Evolutionary conservation across 2,113 vertebrate genomes (phyloP).

Genomic region (Regulus satrapa): DNA sequence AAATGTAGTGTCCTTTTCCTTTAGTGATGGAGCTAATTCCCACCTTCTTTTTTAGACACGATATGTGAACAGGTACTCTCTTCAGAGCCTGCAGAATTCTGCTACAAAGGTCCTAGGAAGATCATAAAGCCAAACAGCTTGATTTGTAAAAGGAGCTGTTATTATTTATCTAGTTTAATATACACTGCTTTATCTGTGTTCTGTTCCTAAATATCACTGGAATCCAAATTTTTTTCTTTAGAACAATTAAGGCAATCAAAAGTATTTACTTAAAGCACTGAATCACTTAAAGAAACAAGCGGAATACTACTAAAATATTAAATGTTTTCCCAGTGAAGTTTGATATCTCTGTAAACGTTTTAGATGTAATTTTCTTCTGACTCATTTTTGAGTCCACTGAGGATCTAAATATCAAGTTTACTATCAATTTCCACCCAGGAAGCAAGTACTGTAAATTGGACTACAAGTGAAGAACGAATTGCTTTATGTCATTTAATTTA

Average conservation of each 20-base stretch:
- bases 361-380: not conserved
- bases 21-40: not conserved
- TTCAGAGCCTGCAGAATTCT: not conserved
- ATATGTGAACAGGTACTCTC: not conserved
- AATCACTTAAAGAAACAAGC: not conserved
- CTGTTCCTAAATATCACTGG: not conserved
- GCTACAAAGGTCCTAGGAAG: not conserved
- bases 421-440: not conserved
- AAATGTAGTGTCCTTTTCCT: not conserved
- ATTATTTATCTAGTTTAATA: not conserved
- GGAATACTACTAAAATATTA: not conserved
- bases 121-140: not conserved
- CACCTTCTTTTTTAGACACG: not conserved
- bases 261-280: not conserved
- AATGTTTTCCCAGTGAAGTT: not conserved
- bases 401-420: not conserved
- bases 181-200: not conserved
- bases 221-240: conserved; percentile 26
- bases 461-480: not conserved
- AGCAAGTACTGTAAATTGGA: not conserved
- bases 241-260: conserved; percentile 5
- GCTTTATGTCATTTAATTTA: not conserved
- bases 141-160: not conserved
- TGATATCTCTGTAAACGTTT: not conserved
- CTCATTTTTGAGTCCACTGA: not conserved